Evolutionary conservation across 2,888 invertebrate species (phyloP), one percentile per base, ranked within the genome.

Genomic region (Pogonocherus hispidulus): DNA sequence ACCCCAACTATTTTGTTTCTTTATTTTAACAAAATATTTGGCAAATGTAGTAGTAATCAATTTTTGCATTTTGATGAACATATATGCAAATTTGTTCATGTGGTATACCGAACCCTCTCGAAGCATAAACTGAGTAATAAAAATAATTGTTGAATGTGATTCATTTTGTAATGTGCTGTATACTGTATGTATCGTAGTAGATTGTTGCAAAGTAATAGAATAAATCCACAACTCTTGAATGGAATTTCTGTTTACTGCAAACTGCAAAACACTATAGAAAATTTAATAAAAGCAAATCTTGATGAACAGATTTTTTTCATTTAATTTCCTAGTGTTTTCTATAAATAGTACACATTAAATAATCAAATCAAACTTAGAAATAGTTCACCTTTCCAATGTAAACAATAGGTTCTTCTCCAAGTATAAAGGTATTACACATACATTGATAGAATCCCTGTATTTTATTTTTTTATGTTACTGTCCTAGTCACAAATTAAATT

Each of bases 91-190:
- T 51, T 51, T 59, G 32, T 59, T 59, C 20, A 47, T 47, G 32
- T 59, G 20, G 47, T 59, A 47, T 59, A 59, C 47, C 59, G n/a
- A 32, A 63, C 41, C 55, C 54, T 37, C 46, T 55, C 56, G 37
- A 54, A 57, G 64, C 55, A 55, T 64, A 80, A n/a, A 80, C 80
- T 81, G 79, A 78, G 76, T 79, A 82, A 81, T 81, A 80, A 76
- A 66, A 74, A 57, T 82, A 77, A 80, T 76, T 84, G 82, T 84
- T 83, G 80, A 82, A 83, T 83, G 82, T 82, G 81, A 80, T 82
- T 83, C 78, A 80, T 80, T 82, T 83, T 82, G 79, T 83, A 82
- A 81, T 82, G 83, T 84, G 80, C 82, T 83, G 82, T 84, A 82
- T 81, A 81, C 80, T 82, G 82, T 81, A 79, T 83, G 82, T 81